Percentiles rank a stretch among this genome's conserved stretches.
Evolutionary conservation across 2,113 vertebrate genomes (phyloP).

Genomic region (Alethe castanea): DNA sequence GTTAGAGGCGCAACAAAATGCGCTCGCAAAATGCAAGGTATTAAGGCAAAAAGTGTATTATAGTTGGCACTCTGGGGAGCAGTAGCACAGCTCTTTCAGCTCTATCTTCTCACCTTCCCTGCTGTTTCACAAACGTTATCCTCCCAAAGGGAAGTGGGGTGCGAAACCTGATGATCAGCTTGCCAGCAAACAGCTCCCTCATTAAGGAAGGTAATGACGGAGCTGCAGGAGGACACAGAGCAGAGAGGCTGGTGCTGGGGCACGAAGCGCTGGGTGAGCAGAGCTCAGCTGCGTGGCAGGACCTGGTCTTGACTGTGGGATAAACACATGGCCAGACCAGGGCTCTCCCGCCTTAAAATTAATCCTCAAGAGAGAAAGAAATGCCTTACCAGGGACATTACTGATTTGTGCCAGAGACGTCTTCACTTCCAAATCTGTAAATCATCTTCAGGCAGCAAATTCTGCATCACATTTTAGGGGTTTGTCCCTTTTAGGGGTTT

Average conservation of each 20-base stretch:
- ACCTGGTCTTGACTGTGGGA: neutral
- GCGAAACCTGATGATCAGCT: neutral
- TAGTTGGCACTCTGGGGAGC: conserved; percentile 1
- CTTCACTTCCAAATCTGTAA: neutral
- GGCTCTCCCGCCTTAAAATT: neutral
- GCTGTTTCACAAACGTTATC: conserved; percentile 33
- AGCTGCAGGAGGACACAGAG: accelerated
- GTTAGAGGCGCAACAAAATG: neutral
- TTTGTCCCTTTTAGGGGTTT: neutral
- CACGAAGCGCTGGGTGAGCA: neutral
- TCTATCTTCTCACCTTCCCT: conserved; percentile 2
- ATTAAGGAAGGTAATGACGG: neutral
- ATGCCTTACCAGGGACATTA: neutral
- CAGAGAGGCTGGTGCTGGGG: neutral
- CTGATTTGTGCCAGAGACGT: neutral
- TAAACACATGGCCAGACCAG: neutral
- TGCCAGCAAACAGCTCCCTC: neutral
- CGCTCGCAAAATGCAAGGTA: neutral
- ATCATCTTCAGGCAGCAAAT: neutral
- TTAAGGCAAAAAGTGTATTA: conserved; percentile 2
- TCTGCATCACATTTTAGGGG: neutral
- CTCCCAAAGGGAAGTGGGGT: neutral
- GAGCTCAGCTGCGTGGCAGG: accelerated
- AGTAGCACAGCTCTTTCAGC: neutral
- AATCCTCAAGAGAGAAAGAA: neutral